Percentiles rank a stretch among this genome's conserved stretches.
Conservation (phyloP, 2,888 invertebrate species). For the Eupsilia transversa region DNA sequence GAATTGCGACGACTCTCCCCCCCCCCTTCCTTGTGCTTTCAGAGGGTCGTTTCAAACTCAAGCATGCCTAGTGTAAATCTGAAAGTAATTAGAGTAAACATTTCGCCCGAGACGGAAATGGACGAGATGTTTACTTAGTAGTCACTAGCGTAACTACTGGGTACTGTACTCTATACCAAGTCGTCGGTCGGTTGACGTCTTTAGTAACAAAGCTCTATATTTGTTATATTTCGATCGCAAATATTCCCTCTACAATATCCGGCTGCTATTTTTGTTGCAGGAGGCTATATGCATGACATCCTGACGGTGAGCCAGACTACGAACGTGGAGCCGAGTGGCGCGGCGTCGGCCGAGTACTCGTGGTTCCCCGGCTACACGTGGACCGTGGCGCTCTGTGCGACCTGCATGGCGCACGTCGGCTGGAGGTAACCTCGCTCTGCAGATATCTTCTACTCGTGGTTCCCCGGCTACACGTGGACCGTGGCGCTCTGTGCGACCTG, state of each 20-base stretch:
- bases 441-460: slow-evolving; percentile 80
- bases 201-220: neutral
- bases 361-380: slow-evolving; percentile 90
- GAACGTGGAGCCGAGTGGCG: slow-evolving; percentile 74
- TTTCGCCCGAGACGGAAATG: too few relatives aligned
- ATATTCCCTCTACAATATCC: neutral
- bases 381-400: slow-evolving; percentile 78
- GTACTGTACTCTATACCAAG: neutral
- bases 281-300: slow-evolving; percentile 87
- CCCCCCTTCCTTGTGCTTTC: too few relatives aligned
- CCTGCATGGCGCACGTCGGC: slow-evolving; percentile 82
- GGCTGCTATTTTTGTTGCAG: slow-evolving; percentile 65
- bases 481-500: slow-evolving; percentile 67
- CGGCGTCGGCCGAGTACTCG: slow-evolving; percentile 81
- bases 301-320: slow-evolving; percentile 80
- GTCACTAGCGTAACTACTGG: neutral
- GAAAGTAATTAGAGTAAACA: neutral
- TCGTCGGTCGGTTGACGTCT: neutral
- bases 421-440: neutral
- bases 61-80: neutral
- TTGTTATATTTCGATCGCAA: neutral
- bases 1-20: too few relatives aligned
- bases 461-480: neutral
- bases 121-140: too few relatives aligned
- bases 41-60: neutral